Base-by-base conservation (phyloP, 1,140 invertebrate genomes). In the Lepidurus couesii region DNA sequence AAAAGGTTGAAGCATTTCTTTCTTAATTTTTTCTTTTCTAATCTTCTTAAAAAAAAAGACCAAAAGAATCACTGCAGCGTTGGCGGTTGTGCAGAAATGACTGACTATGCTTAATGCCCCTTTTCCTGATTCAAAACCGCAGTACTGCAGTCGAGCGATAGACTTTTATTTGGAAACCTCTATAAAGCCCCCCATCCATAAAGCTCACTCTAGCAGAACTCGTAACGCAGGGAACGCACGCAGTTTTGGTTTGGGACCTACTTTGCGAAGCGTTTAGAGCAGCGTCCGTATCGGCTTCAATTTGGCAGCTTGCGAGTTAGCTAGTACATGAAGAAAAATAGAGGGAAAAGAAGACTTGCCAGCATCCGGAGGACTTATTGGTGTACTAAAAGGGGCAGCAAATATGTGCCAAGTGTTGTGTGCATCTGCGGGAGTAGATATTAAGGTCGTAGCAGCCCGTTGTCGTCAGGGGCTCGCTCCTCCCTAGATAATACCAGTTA, bases 341-440 rank as follows among this genome's bases (percentile, higher is more conserved):
- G 16, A 47, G 45, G 16, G 45, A 47, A 47, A 47, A 47, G 16
- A 65, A 65, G 16, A 47, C 10, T 10, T 65, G 13, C 53, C 13
- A 65, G 21, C 8, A 1, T 65, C 21, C 6, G 1, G 53, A 65
- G 21, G 53, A 34, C 9, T 7, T 16, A 65, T 7, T 21, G 9
- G 21, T 2, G 53, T 65, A 65, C n/a, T 65, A 65, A 65, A 65
- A 16, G 9, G 53, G 53, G 13, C 21, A 21, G n/a, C 53, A 65
- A 65, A 65, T 65, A 65, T 65, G 53, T 65, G 8, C 53, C 53
- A 65, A 65, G 3, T 16, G 53, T 65, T 65, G 53, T 65, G 53
- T 16, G 53, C 10, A 65, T 65, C 21, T 9, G 16, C 1, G 6
- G 53, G n/a, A 7, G 21, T 21, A 65, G 6, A 65, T 65, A 47